Conservation (phyloP, 2,888 invertebrate species). For the Camponotus fellah region DNA sequence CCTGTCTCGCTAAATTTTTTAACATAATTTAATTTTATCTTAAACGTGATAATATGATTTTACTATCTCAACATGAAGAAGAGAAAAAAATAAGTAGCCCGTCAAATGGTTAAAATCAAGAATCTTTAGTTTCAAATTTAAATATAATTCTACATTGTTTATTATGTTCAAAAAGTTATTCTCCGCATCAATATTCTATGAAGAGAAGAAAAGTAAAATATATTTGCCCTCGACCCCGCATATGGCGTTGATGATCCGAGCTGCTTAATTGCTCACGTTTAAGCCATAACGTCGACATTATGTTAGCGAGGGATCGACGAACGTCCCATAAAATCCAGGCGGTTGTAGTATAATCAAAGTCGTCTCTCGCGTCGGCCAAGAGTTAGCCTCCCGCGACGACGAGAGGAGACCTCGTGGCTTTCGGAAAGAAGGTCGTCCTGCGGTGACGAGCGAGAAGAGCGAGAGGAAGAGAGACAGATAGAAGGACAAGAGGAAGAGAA, state of each 20-base stretch:
- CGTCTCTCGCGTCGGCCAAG: constrained; percentile 79
- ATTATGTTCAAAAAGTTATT: no score
- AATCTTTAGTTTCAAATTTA: background rate
- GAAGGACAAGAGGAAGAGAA: constrained; percentile 49
- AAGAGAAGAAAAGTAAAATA: background rate
- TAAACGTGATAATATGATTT: background rate
- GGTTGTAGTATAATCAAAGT: constrained; percentile 82
- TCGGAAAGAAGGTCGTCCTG: constrained; percentile 55
- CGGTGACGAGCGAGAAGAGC: constrained; percentile 58
- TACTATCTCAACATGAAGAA: background rate
- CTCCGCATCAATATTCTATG: background rate
- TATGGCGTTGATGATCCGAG: background rate
- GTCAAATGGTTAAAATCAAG: background rate
- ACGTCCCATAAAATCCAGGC: constrained; percentile 73
- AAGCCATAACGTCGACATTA: background rate
- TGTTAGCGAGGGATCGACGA: constrained; percentile 56
- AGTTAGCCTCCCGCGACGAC: constrained; percentile 83
- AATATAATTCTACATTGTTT: background rate
- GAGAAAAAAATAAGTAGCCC: background rate
- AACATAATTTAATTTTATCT: background rate
- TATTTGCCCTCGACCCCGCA: background rate
- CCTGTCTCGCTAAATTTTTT: background rate
- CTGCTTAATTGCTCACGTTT: constrained; percentile 13
- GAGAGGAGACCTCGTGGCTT: constrained; percentile 62
- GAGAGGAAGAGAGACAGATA: background rate